Conservation (phyloP, 2,113 vertebrate species). For the Porphyrio hochstetteri region DNA sequence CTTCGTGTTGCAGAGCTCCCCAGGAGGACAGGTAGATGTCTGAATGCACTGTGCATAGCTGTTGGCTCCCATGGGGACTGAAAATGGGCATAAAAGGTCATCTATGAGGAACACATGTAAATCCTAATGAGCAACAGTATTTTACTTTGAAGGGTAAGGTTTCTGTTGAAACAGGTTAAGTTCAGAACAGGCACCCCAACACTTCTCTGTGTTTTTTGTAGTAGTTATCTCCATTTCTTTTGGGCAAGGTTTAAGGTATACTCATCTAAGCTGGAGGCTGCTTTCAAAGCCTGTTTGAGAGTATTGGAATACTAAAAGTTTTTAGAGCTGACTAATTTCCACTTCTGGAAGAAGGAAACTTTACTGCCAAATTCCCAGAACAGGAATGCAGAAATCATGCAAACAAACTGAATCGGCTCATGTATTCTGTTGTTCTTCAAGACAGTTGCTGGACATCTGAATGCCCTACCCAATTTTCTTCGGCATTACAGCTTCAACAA, state of each 20-base stretch:
- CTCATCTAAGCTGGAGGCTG: background rate
- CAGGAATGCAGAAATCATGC: background rate
- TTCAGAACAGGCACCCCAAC: background rate
- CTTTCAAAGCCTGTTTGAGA: background rate
- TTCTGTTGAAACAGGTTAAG: background rate
- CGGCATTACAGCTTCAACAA: background rate
- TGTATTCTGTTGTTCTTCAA: background rate
- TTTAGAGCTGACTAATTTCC: background rate
- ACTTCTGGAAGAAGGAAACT: background rate
- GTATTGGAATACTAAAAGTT: background rate
- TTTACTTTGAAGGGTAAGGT: background rate
- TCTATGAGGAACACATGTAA: background rate
- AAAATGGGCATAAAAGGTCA: background rate
- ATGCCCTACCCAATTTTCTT: conserved; percentile 8
- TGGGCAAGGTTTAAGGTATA: background rate
- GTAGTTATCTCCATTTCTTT: background rate
- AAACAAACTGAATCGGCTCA: background rate
- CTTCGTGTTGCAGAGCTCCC: fast-evolving
- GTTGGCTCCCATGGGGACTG: background rate
- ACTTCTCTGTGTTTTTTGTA: background rate
- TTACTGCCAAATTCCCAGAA: background rate
- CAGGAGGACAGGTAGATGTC: background rate
- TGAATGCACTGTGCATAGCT: background rate
- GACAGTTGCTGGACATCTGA: background rate
- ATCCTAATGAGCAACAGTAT: background rate